Evolutionary conservation across 2,888 invertebrate genomes (phyloP), one percentile per base, ranked within the genome.

Genomic region (Lagria hirta): DNA sequence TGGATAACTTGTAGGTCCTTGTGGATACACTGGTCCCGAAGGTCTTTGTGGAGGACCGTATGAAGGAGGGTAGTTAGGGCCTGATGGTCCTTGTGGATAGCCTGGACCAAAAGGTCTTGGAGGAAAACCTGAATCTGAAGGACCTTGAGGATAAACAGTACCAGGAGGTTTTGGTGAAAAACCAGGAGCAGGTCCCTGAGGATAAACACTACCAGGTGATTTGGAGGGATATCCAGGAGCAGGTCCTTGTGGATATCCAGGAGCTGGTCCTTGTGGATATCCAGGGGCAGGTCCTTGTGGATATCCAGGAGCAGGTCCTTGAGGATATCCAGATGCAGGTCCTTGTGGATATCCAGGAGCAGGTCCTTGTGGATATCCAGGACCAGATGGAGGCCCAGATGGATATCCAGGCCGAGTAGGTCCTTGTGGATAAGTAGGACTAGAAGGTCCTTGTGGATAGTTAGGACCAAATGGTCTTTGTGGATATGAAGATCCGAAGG

Each of bases 211-310:
- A n/a, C n/a, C n/a, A n/a, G n/a, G n/a, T n/a, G n/a, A n/a, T n/a
- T n/a, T n/a, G n/a, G n/a, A n/a, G 7, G 65, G 68, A 32, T 65
- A 71, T 15, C 49, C 43, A 27, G n/a, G n/a, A n/a, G 51, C 46
- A 3, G 55, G 56, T 3, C 58, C 55, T 30, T 49, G 49, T 32
- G 52, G 53, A 35, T 59, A 57, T 38, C 43, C 16, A 11, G n/a
- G n/a, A n/a, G 8, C 11, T 11, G 3, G 8, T 10, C n/a, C 24
- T 45, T 51, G 26, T n/a, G 65, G 68, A 32, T 65, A 71, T 15
- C 49, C 43, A 27, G n/a, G n/a, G n/a, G 51, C 46, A 3, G 55
- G 56, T 3, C 58, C 55, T 30, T 49, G 49, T 32, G 52, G 53
- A 35, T 59, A 57, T 38, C 43, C 16, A 11, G n/a, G n/a, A n/a